Evolutionary conservation across 2,113 vertebrate genomes (phyloP), one percentile per base, ranked within the genome.

Genomic region (Pardalotus punctatus): DNA sequence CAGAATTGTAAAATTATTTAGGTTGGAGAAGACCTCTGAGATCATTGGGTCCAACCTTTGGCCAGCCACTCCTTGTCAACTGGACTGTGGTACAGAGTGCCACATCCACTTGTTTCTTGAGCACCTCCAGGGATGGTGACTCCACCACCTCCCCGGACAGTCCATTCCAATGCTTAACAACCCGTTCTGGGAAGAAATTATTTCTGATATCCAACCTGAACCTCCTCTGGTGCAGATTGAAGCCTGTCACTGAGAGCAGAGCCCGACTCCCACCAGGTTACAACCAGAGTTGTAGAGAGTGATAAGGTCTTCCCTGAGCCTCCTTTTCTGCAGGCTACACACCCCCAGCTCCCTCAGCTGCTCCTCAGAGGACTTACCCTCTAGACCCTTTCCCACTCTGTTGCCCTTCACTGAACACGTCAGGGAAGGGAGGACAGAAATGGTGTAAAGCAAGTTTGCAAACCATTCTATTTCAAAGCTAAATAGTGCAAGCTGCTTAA

Each of bases 281-380:
- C 11, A 23, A 3, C 18, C 48, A 27, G n/a, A 65, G 33, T 12
- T 45, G 27, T 24, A 43, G 61, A 48, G n/a, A 40, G 17, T 6
- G 14, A 35, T 10, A 35, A 73, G 10, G 2, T 35, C 8, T 35
- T 40, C 18, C 14, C 31, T 23, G 25, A 48, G 29, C 5, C 29
- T 48, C 8, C 9, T 61, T 56, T 48, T 35, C 21, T 82, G 25
- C 70, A 23, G 25, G 14, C 5, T 48, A 23, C 61, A 48, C 25
- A 61, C 6, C 7, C 2, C 3, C 25, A 69, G 14, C 29, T 90
- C 10, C n/a, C 25, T 69, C 14, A 48, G 10, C 14, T 35, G 11
- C 11, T 76, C n/a, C 11, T 54, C 3, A 3, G 0, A 56, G 22
- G 21, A 33, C 10, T 56, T 16, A 36, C 7, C 18, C n/a, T 48